These are phyloP conservation scores for Heteropelma amictum DNA, from an alignment of 2,888 invertebrate genomes.

Conservation along the genomic window DNA sequence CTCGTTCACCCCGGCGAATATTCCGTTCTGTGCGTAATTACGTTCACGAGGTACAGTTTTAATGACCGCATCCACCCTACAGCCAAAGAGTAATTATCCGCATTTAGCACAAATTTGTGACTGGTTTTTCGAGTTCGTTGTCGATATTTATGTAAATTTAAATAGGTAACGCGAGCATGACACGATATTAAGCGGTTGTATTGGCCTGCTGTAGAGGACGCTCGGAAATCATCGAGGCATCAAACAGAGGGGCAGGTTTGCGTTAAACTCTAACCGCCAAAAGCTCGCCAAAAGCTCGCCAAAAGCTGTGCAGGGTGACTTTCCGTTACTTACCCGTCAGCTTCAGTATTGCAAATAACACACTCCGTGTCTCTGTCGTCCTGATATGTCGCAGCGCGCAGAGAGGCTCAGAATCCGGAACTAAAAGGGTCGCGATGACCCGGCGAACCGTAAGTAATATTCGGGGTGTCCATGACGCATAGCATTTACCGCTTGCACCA, in stretches of 20 bases:
- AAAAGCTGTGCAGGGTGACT: slow-evolving; percentile 49
- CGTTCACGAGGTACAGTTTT: slow-evolving; percentile 13
- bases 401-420: slow-evolving; percentile 43
- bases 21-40: slow-evolving; percentile 28
- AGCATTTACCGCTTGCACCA: slow-evolving; percentile 16
- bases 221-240: slow-evolving; percentile 46
- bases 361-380: slow-evolving; percentile 32
- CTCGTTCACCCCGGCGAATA: slow-evolving; percentile 17
- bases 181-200: slow-evolving; percentile 4
- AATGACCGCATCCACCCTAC: too few species aligned
- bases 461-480: slow-evolving; percentile 22
- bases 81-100: too few species aligned
- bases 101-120: too few species aligned
- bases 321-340: slow-evolving; percentile 54
- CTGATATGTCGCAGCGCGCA: slow-evolving; percentile 1
- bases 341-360: slow-evolving; percentile 10
- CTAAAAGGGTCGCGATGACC: slow-evolving; percentile 50
- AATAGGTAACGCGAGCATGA: background rate
- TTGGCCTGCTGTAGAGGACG: background rate
- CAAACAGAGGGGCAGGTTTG: slow-evolving; percentile 39
- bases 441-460: slow-evolving; percentile 33
- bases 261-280: slow-evolving; percentile 35
- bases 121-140: background rate
- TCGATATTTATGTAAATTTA: background rate
- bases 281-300: too few species aligned